These are phyloP conservation scores for Yasuhikotakia modesta DNA, from an alignment of 2,797 vertebrate species.

Conservation along the genomic window DNA sequence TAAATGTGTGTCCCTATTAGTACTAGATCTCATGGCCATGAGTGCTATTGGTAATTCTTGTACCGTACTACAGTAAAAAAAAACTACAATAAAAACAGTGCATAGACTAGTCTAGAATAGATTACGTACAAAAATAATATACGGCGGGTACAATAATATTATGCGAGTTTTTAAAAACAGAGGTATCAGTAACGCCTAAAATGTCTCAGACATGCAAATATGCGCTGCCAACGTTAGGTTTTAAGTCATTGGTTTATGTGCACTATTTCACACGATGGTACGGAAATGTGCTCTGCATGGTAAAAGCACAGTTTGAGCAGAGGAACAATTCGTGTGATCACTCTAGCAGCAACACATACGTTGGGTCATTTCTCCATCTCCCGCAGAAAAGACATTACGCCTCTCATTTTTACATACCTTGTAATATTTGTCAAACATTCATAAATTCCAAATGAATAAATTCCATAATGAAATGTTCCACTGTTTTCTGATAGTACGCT, in stretches of 20 bases:
- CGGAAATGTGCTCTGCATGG: constrained; percentile 85
- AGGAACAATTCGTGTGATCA: constrained; percentile 93
- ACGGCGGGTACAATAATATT: not conserved
- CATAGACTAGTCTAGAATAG: constrained; percentile 12
- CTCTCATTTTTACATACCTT: constrained; percentile 98
- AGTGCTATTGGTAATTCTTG: no score
- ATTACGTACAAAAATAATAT: not conserved
- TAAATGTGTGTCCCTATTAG: no score
- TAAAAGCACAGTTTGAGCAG: constrained; percentile 93
- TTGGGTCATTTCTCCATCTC: constrained; percentile 99
- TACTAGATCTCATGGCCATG: no score
- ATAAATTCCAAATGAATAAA: constrained; percentile 99
- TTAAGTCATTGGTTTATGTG: constrained; percentile 98
- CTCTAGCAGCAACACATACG: constrained; percentile 92
- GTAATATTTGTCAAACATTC: constrained; percentile 99
- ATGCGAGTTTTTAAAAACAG: constrained; percentile 38
- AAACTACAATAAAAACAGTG: no score
- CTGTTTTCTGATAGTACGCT: constrained; percentile 93
- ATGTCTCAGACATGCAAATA: constrained; percentile 95
- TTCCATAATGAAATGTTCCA: constrained; percentile 99
- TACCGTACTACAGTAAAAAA: no score
- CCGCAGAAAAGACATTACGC: constrained; percentile 99
- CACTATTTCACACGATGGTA: constrained; percentile 98
- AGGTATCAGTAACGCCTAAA: constrained; percentile 73
- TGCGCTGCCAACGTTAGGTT: constrained; percentile 89